phyloP scores from a whole-genome alignment of 2,113 vertebrate genomes.

The Cyanoderma ruficeps region DNA sequence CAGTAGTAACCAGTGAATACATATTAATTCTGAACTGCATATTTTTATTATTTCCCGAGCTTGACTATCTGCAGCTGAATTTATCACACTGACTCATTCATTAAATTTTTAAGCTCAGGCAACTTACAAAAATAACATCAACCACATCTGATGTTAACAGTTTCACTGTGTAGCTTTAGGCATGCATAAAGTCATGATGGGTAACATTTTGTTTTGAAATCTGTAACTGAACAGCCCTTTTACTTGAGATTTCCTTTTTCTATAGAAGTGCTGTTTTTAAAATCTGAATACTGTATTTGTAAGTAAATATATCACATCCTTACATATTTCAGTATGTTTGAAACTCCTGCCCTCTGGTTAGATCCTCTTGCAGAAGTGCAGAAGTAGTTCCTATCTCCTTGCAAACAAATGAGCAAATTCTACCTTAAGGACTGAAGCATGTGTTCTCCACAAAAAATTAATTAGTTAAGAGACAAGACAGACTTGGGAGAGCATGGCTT shows the following conservation, averaged over 20 bases:
- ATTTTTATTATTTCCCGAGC: conserved; percentile 7
- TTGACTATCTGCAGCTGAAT: background rate
- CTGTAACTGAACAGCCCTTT: background rate
- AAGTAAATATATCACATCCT: background rate
- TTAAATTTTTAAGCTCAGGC: conserved; percentile 18
- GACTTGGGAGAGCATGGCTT: background rate
- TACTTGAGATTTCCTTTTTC: background rate
- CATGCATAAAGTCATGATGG: background rate
- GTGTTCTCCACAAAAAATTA: background rate
- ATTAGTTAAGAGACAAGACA: background rate
- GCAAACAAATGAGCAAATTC: background rate
- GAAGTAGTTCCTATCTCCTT: background rate
- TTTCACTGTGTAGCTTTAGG: background rate
- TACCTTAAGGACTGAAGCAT: background rate
- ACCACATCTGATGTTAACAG: background rate
- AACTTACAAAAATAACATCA: conserved; percentile 25
- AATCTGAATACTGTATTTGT: background rate
- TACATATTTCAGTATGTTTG: background rate
- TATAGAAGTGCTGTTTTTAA: background rate
- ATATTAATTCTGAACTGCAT: background rate
- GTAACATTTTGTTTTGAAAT: background rate
- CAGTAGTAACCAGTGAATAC: background rate
- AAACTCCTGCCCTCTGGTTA: background rate
- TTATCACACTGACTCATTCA: conserved; percentile 32
- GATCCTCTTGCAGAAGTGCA: background rate